A percentile compares a stretch with the other conserved stretches of the same genome.
These are phyloP conservation scores for Sebastes kiyomatsui DNA, from an alignment of 2,797 vertebrate genomes.

Conservation along the genomic window DNA sequence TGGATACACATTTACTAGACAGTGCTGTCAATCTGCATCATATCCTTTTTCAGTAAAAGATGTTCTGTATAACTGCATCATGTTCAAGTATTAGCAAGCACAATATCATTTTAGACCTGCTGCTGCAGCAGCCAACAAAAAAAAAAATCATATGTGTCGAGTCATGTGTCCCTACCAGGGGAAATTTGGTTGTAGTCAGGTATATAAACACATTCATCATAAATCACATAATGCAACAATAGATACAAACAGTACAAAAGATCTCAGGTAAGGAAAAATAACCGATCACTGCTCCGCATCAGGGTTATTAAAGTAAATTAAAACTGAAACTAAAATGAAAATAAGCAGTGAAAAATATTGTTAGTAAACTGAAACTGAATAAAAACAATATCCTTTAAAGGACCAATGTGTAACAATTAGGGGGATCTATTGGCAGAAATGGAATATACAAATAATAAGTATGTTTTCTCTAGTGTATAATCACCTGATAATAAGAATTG, in stretches of 20 bases:
- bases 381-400: neutral
- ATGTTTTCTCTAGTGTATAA: too few relatives aligned
- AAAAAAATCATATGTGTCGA: neutral
- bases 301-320: too few relatives aligned
- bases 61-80: neutral
- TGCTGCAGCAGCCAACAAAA: neutral
- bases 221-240: too few relatives aligned
- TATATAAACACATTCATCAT: too few relatives aligned
- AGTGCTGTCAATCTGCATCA: neutral
- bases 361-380: neutral
- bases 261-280: neutral
- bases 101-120: neutral
- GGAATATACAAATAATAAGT: too few relatives aligned
- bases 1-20: neutral
- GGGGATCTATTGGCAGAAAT: too few relatives aligned
- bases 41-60: neutral
- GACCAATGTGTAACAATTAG: too few relatives aligned
- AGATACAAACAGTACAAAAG: neutral
- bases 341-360: neutral
- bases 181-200: too few relatives aligned
- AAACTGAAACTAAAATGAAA: too few relatives aligned
- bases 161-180: neutral
- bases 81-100: neutral
- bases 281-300: too few relatives aligned
- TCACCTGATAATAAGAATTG: too few relatives aligned